These are phyloP conservation scores for Symphodus melops DNA, from an alignment of 2,113 vertebrate genomes.

Conservation along the genomic window DNA sequence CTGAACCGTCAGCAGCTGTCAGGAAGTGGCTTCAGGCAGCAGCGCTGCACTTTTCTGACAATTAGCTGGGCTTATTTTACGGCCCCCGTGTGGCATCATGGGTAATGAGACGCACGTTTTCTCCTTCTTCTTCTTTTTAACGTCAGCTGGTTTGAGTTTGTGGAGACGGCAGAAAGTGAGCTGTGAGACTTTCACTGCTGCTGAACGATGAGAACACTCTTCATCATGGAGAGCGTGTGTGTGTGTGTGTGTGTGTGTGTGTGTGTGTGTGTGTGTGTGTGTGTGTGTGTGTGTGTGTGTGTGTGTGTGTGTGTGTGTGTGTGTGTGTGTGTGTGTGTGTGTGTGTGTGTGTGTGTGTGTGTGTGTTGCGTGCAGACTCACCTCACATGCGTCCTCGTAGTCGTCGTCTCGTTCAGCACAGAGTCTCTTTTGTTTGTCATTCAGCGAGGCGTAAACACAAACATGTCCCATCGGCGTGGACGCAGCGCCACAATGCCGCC, in stretches of 20 bases:
- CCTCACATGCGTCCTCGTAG: not conserved
- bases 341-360: too few relatives aligned
- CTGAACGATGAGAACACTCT: not conserved
- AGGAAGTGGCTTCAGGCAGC: too few relatives aligned
- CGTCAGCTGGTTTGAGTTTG: constrained; percentile 3
- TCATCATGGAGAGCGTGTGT: too few relatives aligned
- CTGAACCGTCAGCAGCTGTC: too few relatives aligned
- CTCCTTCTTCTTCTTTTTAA: not conserved
- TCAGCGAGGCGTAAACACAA: constrained; percentile 57
- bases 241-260: too few relatives aligned
- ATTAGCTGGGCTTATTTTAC: constrained; percentile 40
- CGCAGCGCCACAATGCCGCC: not conserved
- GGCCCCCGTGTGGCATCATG: constrained; percentile 5
- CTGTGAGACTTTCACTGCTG: not conserved
- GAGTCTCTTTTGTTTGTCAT: constrained; percentile 40
- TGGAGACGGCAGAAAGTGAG: constrained; percentile 6
- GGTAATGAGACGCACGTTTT: constrained; percentile 39
- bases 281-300: too few relatives aligned
- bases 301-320: too few relatives aligned
- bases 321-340: too few relatives aligned
- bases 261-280: too few relatives aligned
- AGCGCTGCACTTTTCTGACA: constrained; percentile 17
- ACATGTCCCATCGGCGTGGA: constrained; percentile 15
- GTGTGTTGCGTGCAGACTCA: not conserved
- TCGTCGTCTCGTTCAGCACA: constrained; percentile 13